Evolutionary conservation across 2,888 invertebrate species (phyloP), one percentile per base, ranked within the genome.

Genomic region (Herminia tarsipennalis): DNA sequence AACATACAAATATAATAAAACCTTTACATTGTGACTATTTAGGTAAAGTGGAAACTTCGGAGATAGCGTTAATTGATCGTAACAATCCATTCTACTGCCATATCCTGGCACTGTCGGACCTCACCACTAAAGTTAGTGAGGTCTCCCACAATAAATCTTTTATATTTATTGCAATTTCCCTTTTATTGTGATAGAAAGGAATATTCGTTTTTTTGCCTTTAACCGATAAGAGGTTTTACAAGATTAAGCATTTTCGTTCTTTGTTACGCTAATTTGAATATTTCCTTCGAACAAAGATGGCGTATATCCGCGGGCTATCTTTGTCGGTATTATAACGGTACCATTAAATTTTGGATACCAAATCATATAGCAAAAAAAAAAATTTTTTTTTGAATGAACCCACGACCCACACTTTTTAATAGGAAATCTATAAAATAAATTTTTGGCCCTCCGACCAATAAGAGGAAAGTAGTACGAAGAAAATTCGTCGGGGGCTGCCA

Each of bases 1-100:
- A 36, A 24, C 5, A 29, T 9, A 33, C 17, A 46, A 20, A 47
- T 41, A 47, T 48, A 35, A 5, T 43, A 13, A 55, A 55, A 55
- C 38, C 24, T 30, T 49, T 42, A 45, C 40, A 37, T 38, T 43
- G 45, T 27, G 32, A 44, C 37, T 36, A 51, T 49, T 53, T 46
- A 35, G 45, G 20, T 43, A 29, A 38, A 66, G 66, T 54, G 63
- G 58, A 56, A 53, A n/a, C n/a, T n/a, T n/a, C n/a, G n/a, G n/a
- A n/a, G n/a, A n/a, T 57, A 53, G 53, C 44, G 45, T 52, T 62
- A 62, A 66, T 63, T 66, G 63, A 57, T 55, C 51, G 58, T 47
- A 63, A 63, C 66, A 54, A 35, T 52, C 55, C 45, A 52, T 58
- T 58, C 42, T 24, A 20, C 28, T 40, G 27, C 41, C 33, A 45